Percentiles rank a stretch among this genome's conserved stretches.
phyloP scores from a whole-genome alignment of 2,888 invertebrate genomes.

The Scaptomyza tumidula region DNA sequence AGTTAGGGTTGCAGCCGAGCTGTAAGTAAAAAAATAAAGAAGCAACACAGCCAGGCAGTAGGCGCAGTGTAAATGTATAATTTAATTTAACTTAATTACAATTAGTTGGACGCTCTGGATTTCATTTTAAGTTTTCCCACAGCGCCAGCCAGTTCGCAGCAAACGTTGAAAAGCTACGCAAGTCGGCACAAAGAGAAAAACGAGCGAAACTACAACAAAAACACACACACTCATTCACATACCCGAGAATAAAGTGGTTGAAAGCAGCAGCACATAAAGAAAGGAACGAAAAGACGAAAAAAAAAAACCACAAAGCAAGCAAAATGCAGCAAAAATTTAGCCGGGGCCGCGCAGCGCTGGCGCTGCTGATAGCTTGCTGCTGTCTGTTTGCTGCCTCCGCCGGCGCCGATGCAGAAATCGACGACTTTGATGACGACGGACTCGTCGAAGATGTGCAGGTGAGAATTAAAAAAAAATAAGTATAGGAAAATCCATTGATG shows the following conservation, averaged over 20 bases:
- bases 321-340: conserved; percentile 68
- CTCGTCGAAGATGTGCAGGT: conserved; percentile 80
- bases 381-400: conserved; percentile 45
- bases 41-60: conserved; percentile 58
- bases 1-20: conserved; percentile 43
- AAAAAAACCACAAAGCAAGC: conserved; percentile 28
- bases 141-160: conserved; percentile 51
- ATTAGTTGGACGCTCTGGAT: conserved; percentile 68
- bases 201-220: conserved; percentile 31
- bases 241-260: conserved; percentile 38
- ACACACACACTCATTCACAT: conserved; percentile 18
- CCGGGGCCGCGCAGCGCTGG: conserved; percentile 54
- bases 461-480: conserved; percentile 35
- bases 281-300: conserved; percentile 13
- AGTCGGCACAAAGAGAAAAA: conserved; percentile 29
- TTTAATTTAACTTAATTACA: conserved; percentile 77
- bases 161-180: conserved; percentile 60
- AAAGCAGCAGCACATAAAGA: conserved; percentile 13
- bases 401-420: conserved; percentile 52
- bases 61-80: conserved; percentile 74
- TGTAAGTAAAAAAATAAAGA: conserved; percentile 29
- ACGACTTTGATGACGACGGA: conserved; percentile 80
- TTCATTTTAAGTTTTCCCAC: conserved; percentile 57
- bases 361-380: conserved; percentile 52
- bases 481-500: neutral